Evolutionary conservation across 2,888 invertebrate species (phyloP), one percentile per base, ranked within the genome.

Genomic region (Pelosia muscerda): DNA sequence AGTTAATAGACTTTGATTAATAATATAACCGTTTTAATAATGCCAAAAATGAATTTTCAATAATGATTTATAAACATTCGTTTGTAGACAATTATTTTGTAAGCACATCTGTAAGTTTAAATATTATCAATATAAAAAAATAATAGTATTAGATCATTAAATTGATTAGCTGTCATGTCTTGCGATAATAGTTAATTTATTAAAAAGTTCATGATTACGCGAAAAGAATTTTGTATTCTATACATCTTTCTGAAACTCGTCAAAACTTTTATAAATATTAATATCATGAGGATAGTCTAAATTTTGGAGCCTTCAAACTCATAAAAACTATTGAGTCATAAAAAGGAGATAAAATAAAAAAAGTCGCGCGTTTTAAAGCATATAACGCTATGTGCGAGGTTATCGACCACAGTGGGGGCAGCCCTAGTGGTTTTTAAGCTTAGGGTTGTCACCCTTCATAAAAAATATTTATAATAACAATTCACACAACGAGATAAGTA

Each of bases 401-500:
- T 62, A 72, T 69, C 74, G 78, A 79, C 82, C 79, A 79, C 79
- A 81, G 72, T 72, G 64, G 69, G 60, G 63, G 61, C 72, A 77
- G 68, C 81, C 82, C 73, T 79, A 74, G 60, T 49, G 67, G 69
- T 63, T 64, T 49, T 57, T 60, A 72, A 69, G 49, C 63, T 66
- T 81, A 88, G 86, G 88, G 86, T 73, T 87, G 87, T 77, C 87
- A 86, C 91, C 91, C 90, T 85, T 84, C 85, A 26, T 70, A 83
- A 85, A 85, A 89, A 90, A 88, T 84, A 49, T 49, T 83, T 85
- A 88, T 87, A 90, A 92, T 92, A 91, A 92, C 92, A 92, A 92
- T 92, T 91, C 92, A 90, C 87, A 88, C 89, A 91, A 93, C 88
- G 89, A 92, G 94, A 94, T 94, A 94, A 94, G 90, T 92, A 91